These are phyloP conservation scores for Nomia melanderi DNA, from an alignment of 1,140 invertebrate species.

Conservation along the genomic window DNA sequence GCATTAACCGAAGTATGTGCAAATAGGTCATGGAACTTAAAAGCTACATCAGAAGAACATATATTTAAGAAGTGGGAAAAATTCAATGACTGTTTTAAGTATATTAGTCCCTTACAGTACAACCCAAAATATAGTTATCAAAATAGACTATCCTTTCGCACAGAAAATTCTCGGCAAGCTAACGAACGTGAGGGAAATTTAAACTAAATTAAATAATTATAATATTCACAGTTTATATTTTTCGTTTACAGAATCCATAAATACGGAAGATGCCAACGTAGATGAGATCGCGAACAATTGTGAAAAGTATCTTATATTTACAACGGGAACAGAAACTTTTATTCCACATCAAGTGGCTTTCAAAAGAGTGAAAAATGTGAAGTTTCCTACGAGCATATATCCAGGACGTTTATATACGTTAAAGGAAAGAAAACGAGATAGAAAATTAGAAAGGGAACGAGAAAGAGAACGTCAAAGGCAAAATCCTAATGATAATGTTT, in stretches of 20 bases:
- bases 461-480: slow-evolving; percentile 79
- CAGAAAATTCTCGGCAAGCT: slow-evolving; percentile 63
- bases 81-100: slow-evolving; percentile 80
- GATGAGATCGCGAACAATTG: slow-evolving; percentile 81
- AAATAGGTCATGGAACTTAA: slow-evolving; percentile 74
- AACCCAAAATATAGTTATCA: slow-evolving; percentile 79
- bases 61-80: slow-evolving; percentile 81
- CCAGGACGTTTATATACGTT: slow-evolving; percentile 85
- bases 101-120: slow-evolving; percentile 82
- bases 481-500: slow-evolving; percentile 83
- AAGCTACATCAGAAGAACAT: slow-evolving; percentile 79
- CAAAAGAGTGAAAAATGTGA: slow-evolving; percentile 88
- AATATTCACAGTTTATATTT: neutral
- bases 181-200: slow-evolving; percentile 58
- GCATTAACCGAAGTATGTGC: slow-evolving; percentile 21
- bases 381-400: slow-evolving; percentile 86
- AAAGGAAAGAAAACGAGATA: slow-evolving; percentile 79
- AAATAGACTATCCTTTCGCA: neutral
- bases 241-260: slow-evolving; percentile 66
- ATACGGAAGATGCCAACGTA: slow-evolving; percentile 79
- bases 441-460: slow-evolving; percentile 79
- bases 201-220: neutral
- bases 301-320: slow-evolving; percentile 93
- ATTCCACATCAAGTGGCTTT: slow-evolving; percentile 94
- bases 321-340: slow-evolving; percentile 91